Evolutionary conservation across 1,140 invertebrate genomes (phyloP), one percentile per base, ranked within the genome.

Genomic region (Asbolus verrucosus): DNA sequence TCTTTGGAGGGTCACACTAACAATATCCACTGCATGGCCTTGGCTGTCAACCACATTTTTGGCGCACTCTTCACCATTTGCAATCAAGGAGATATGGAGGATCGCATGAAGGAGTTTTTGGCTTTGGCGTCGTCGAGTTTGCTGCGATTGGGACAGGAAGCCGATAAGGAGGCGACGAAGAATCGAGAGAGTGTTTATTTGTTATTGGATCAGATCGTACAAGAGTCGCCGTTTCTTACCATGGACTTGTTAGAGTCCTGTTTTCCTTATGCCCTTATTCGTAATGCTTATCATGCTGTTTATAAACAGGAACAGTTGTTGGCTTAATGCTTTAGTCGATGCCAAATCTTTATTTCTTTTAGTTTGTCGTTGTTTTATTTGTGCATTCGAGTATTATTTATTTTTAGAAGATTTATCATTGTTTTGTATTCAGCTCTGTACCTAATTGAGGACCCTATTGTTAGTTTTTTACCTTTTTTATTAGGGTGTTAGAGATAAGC

Each of bases 211-310:
- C 90, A 97, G 83, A 97, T 98, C 83, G 96, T 98, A 18, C 95
- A 98, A 83, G 96, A 98, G 82, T 98, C 95, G 2, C 96, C 96
- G 5, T 98, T 98, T 81, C 84, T 99, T 2, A 98, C 97, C 0
- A 98, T 98, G 96, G 97, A 99, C 86, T 85, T 98, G 43, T 82
- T 99, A 62, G 97, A 99, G 80, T 98, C 96, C 1, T 99, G 97
- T 82, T 99, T 99, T 81, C 97, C 97, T 0, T 98, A 98, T 82
- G 96, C 95, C 4, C 86, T 99, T 2, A 93, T 98, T 74, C 88
- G 97, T 43, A 98, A 98, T 83, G 95, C 97, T 72, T 98, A 97
- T 85, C 96, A 97, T 79, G 93, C 93, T 77, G 95, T 97, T 46
- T 96, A 96, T 80, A 96, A 96, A 81, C 87, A 93, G 70, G 93